Evolutionary conservation across 2,113 vertebrate genomes (phyloP).

Genomic region (Arizona elegans): DNA sequence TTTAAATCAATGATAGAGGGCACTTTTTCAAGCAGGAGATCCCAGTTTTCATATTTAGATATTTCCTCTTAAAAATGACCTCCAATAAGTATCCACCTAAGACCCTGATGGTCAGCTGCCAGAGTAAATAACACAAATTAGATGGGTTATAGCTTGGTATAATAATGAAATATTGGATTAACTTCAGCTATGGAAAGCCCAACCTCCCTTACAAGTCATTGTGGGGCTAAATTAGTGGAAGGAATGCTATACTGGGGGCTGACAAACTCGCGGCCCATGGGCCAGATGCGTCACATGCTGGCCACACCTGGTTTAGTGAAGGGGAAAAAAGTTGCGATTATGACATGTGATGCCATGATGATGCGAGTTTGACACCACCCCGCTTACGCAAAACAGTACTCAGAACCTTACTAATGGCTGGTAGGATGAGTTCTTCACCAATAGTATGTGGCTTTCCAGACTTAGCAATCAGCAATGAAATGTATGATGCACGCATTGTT

Average conservation of each 20-base stretch:
- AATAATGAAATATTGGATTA: neutral
- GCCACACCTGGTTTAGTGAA: no score
- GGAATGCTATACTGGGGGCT: neutral
- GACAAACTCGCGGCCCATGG: no score
- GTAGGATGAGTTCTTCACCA: no score
- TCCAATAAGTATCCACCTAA: neutral
- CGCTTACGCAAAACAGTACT: no score
- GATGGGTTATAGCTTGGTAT: neutral
- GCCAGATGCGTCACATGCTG: accelerated
- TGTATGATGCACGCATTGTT: no score
- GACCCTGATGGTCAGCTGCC: neutral
- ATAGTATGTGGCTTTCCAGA: no score
- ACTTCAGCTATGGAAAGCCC: neutral
- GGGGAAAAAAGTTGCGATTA: no score
- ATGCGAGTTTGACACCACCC: no score
- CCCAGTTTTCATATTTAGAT: neutral
- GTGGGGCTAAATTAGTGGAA: neutral
- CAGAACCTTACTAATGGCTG: no score
- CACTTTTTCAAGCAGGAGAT: neutral
- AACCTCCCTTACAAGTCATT: neutral
- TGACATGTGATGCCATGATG: no score
- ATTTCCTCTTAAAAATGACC: neutral
- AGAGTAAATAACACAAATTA: neutral
- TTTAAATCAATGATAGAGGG: neutral
- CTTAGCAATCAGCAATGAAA: no score